Base-by-base conservation (phyloP, 2,797 vertebrate genomes). In the Cyprinodon diabolis region DNA sequence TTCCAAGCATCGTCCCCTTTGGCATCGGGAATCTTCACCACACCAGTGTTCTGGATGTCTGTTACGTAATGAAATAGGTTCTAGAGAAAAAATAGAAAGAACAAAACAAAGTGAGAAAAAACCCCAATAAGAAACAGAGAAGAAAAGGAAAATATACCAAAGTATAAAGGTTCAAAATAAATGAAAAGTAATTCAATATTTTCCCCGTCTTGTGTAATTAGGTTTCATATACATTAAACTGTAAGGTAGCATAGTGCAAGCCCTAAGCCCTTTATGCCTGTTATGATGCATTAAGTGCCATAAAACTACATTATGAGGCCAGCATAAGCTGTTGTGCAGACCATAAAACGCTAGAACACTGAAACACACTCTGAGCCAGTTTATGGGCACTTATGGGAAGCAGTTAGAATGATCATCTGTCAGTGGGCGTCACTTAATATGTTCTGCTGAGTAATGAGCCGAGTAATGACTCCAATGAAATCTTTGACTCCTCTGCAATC, bases 1-100 rank as follows among this genome's bases (percentile, higher is more conserved):
- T 99, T 99, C 98, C 98, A 99, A 0, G 98, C 98, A 0, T 99
- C 98, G 0, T 99, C 98, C 0, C 98, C 98, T 87, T 99, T 99
- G 68, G 98, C 98, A 0, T 99, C 98, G 0, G 98, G 97, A 80
- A 99, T 99, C 93, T 97, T 98, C 76, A 99, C 98, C 48, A 98
- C 97, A 0, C 98, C 98, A 0, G 94, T 98, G 93, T 97, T 99
- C 91, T 99, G 98, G 83, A 99, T 93, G 37, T 99, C 98, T 14
- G 98, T 99, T 90, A 99, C 96, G 3, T 96, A 98, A 91, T 99
- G 98, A 93, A 99, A 99, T 51, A 99, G 94, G 91, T 99, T 99
- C 98, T 99, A 73, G 68, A 74, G 19, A 45, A 49, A 19, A 13
- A 57, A 72, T 57, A 40, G 2, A 57, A 37, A 37, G 55, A 71